Base-by-base conservation (phyloP, 92 coral and sea anemone species). In the Galaxea fascicularis region DNA sequence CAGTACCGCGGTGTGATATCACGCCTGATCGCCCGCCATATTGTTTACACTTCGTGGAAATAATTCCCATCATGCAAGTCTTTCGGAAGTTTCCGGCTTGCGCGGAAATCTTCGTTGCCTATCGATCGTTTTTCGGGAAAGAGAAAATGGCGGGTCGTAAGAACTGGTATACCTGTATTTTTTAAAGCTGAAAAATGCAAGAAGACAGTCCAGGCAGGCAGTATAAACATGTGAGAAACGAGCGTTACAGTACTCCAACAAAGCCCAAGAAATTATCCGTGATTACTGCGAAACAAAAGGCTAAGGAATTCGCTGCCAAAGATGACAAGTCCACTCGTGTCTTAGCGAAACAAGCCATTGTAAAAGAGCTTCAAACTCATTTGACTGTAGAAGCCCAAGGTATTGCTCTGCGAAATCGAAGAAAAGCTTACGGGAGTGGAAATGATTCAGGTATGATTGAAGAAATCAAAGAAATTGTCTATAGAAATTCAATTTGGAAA, bases 341-440 rank as follows among this genome's bases (percentile, higher is more conserved):
- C 30, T 89, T 94, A 53, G 98, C 98, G 45, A 94, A 94, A 85
- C 86, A 92, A 85, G 98, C 98, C 21, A 90, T 94, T 51, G 54
- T 94, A 62, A 87, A 87, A 53, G 98, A 94, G 78, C 86, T 94
- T 49, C 87, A 76, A 52, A 45, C 95, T 18, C 94, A 90, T 10
- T 77, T 94, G 31, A 53, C 78, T 29, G 84, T 94, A 41, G 80
- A 85, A 81, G 98, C 95, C 16, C 90, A 77, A 46, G 94, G 92
- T 46, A 22, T 94, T 25, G 74, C 82, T 3, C 93, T 86, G 13
- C 68, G 70, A 4, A 65, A 76, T 72, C 84, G 87, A 81, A 73
- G 57, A 10, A 79, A 68, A 49, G 69, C 12, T n/a, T 87, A 72
- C 28, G 65, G 58, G 17, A 18, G 29, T 29, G 82, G 59, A 70